Base-by-base conservation (phyloP, 2,888 invertebrate species). In the Heteropelma amictum region DNA sequence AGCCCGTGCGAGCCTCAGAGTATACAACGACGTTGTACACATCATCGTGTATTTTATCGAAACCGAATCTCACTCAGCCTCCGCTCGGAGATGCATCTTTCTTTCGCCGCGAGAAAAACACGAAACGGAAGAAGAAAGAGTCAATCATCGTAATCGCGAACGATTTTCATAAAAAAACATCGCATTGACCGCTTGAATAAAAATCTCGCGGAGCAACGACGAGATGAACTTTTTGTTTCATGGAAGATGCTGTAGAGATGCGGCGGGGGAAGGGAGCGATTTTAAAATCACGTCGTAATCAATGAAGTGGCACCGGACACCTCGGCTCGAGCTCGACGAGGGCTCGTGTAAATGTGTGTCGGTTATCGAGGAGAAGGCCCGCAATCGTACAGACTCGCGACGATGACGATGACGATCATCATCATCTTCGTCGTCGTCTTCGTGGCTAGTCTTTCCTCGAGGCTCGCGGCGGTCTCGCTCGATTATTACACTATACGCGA, bases 281-380 rank as follows among this genome's bases (percentile, higher is more conserved):
- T 81, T 81, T 79, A 79, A 81, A 76, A 76, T 77, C 53, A 76
- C 75, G 73, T 79, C 77, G 77, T 73, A 80, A 83, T 82, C 81
- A 83, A 82, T 81, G 80, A 82, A 82, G 77, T 80, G 79, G 79
- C 74, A 76, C 56, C 76, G 73, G 78, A 76, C 78, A 76, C 77
- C 77, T 76, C 67, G 69, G 40, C 45, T 53, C 61, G 14, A 45
- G 42, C 70, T 61, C 63, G 35, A 61, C 61, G 58, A 58, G 49
- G 64, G 38, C 58, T 54, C 54, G 61, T 49, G 73, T 38, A 63
- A 53, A 51, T 54, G 60, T 65, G 70, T 65, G 70, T 33, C 47
- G 45, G 38, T 54, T 65, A 53, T 54, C 33, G 45, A 45, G 30
- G 42, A 53, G 53, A 30, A 8, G 33, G 28, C 7, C n/a, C 33